Evolutionary conservation across 2,113 vertebrate genomes (phyloP), one percentile per base, ranked within the genome.

Genomic region (Pygoscelis adeliae): DNA sequence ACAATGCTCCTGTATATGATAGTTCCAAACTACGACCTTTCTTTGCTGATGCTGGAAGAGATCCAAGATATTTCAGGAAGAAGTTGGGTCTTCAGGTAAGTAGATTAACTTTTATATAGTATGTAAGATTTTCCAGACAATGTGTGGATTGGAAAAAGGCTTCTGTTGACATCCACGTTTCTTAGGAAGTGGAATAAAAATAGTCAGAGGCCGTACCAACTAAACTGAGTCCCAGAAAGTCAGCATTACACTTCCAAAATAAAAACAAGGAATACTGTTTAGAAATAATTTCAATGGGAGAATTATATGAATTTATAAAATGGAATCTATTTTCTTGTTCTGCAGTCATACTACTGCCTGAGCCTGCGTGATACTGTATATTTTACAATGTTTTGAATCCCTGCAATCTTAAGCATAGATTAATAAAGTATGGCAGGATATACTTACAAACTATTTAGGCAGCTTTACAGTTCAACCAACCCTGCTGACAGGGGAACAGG

Each of bases 11-110:
- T 73, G 56, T 40, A 74, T 65, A 49, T 65, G 91, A 87, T 50
- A 88, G 50, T 74, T 93, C 81, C 71, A 90, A 93, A 87, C 38
- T 18, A 62, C 0, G 3, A 42, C 58, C 44, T 71, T 77, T 93
- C 87, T 90, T 81, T 62, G 52, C 84, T 80, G 90, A 73, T 70
- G 42, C 91, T 96, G 94, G 89, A 96, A 80, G 59, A 86, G 32
- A 83, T 83, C 79, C 89, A 87, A 90, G 81, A 73, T 81, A 86
- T 67, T 83, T 90, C 71, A 94, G 87, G 93, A 94, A 96, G 89
- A 94, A 96, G 73, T 2, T 89, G 66, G 21, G 59, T 95, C 94
- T 95, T 96, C 94, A 96, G 95, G 95, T 97, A 97, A 91, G 94
- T 40, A 93, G 89, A 95, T 95, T 88, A 96, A 94, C 77, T 90